Conservation (phyloP, 2,797 vertebrate species). For the Orestias chungarensis region DNA sequence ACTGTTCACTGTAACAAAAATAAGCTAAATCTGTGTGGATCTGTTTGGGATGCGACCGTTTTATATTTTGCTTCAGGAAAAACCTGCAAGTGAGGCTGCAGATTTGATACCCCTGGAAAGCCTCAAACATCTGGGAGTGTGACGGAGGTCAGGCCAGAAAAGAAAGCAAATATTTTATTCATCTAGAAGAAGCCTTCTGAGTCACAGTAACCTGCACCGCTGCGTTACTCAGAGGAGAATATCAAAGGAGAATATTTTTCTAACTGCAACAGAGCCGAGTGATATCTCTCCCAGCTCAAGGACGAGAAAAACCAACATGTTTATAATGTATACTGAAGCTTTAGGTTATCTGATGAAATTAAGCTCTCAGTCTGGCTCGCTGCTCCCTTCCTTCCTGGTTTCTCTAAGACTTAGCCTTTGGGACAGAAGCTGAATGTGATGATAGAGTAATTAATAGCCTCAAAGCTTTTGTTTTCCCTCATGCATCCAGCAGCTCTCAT, state of each 20-base stretch:
- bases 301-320: conserved; percentile 46
- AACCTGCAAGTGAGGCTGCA: neutral
- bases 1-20: neutral
- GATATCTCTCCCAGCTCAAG: conserved; percentile 9
- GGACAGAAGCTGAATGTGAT: conserved; percentile 50
- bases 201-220: conserved; percentile 16
- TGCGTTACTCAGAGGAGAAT: neutral
- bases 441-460: conserved; percentile 63
- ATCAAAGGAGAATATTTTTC: conserved; percentile 41
- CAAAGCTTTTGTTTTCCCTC: conserved; percentile 52
- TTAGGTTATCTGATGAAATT: conserved; percentile 52
- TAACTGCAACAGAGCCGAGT: conserved; percentile 12
- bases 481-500: conserved; percentile 37
- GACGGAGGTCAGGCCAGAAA: conserved; percentile 15
- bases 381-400: conserved; percentile 13
- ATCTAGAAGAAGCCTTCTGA: conserved; percentile 31
- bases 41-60: neutral
- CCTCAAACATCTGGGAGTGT: conserved; percentile 25
- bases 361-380: conserved; percentile 29
- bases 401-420: conserved; percentile 46
- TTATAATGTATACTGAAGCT: conserved; percentile 42
- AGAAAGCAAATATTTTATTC: conserved; percentile 36
- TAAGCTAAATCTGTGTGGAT: neutral
- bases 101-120: conserved; percentile 22
- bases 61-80: conserved; percentile 5